Evolutionary conservation across 2,113 vertebrate species (phyloP), one percentile per base, ranked within the genome.

Genomic region (Acanthochromis polyacanthus): DNA sequence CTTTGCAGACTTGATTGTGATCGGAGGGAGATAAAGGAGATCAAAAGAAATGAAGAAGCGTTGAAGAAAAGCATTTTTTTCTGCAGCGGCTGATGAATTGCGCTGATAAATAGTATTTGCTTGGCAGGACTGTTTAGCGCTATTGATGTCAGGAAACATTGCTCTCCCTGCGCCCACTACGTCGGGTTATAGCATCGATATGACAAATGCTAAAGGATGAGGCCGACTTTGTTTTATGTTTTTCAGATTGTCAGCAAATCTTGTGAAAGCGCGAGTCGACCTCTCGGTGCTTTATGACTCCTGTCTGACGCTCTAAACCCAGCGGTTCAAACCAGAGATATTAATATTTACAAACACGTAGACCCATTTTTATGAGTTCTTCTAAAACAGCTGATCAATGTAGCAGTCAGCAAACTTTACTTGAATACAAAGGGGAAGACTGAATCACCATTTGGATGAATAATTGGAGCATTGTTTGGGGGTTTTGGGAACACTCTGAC

Each of bases 31-130:
- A 84, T 80, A 52, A 73, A 85, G 59, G 22, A 63, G 57, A 78
- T 86, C 38, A 84, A 74, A 80, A 71, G 78, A 71, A 64, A 86
- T 71, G 57, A 78, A 62, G 64, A 83, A 69, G 36, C 70, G 72
- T 14, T 22, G 72, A 74, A 67, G 68, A 71, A 62, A 74, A 57
- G 60, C 75, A 66, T 66, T 78, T 88, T 83, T 61, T 81, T 61
- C 46, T 53, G 51, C 73, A 14, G 5, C 9, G 4, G 2, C 10
- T 67, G 68, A 87, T 83, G 65, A 85, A 75, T 71, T 12, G 59
- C 56, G 40, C 56, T 69, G 78, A 78, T 84, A 68, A 76, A 74
- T 50, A 75, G 50, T 55, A 59, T 75, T 75, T 81, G 65, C 80
- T 83, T 63, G 36, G 80, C 30, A 46, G 20, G 69, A 51, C 43